Percentiles rank a stretch among this genome's conserved stretches.
Conservation (phyloP, 2,113 vertebrate genomes). For the Pseudorhombus dupliciocellatus region DNA sequence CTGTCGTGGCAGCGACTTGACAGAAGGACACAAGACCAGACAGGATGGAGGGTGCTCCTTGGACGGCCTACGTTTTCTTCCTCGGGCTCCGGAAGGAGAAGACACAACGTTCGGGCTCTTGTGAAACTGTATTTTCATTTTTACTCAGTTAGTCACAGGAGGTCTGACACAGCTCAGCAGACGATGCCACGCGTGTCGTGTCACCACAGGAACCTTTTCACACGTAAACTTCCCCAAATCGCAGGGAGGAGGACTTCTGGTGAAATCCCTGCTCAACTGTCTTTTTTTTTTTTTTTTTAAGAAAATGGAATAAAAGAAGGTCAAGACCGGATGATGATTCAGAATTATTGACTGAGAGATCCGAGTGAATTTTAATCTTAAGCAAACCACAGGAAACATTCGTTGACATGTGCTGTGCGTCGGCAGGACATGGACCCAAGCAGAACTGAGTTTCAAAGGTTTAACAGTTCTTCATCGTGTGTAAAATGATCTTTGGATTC, state of each 20-base stretch:
- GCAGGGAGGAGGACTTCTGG: neutral
- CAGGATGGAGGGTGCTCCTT: too few species aligned
- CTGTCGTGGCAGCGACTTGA: too few species aligned
- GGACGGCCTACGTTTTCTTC: too few species aligned
- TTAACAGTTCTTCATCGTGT: neutral
- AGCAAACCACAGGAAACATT: neutral
- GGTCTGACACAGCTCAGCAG: too few species aligned
- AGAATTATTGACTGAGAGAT: too few species aligned
- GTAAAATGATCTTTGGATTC: neutral
- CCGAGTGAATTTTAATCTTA: neutral
- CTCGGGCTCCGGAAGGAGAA: neutral
- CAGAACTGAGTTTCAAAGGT: conserved; percentile 9
- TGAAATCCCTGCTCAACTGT: neutral
- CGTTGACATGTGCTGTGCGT: neutral
- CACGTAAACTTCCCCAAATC: too few species aligned
- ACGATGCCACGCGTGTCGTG: too few species aligned
- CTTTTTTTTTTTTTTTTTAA: too few species aligned
- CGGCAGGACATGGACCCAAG: neutral
- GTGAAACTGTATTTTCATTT: neutral
- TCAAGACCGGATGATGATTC: neutral
- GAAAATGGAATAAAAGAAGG: neutral
- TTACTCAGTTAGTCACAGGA: too few species aligned
- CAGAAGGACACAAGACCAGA: too few species aligned
- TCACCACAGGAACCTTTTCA: too few species aligned
- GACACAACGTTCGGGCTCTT: neutral